Base-by-base conservation (phyloP, 2,113 vertebrate genomes). In the Leptocoma aspasia region DNA sequence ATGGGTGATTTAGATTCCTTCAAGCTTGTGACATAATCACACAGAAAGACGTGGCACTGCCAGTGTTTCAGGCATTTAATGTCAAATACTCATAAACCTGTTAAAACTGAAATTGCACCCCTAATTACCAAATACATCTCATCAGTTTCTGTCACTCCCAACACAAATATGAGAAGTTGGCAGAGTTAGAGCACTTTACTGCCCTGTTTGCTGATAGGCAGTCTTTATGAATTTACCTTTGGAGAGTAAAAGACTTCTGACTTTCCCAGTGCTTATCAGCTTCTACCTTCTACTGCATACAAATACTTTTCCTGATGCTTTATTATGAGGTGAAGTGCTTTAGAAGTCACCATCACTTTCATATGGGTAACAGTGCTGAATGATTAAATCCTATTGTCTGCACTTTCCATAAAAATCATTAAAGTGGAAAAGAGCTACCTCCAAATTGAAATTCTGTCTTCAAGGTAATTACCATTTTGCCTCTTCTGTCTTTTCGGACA, bases 401-500 rank as follows among this genome's bases (percentile, higher is more conserved):
- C 50, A 65, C 49, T 94, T 95, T 86, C 57, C 92, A 64, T 86
- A 80, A 93, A 94, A 92, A 47, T 82, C 64, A 94, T 86, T 85
- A 92, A 92, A 93, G 71, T 72, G 66, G 47, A 95, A 94, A 96
- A 60, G 53, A 92, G 15, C n/a, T 83, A 81, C 70, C 70, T 88
- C 76, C 65, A 87, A 92, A 92, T 59, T 91, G 83, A 94, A 96
- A 92, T 84, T 69, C 31, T 89, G 60, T 37, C 81, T 94, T 63
- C 68, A 95, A 94, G 63, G 69, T 95, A 52, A 10, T 91, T 89
- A 57, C 90, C 77, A 71, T 88, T 92, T 97, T 93, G 95, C 41
- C 47, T 95, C 52, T 69, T 73, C 66, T 91, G 65, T 71, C 30
- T 92, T 92, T 63, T 63, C 33, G 10, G 79, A 84, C 35, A 49